A percentile compares a stretch with the other conserved stretches of the same genome.
Conservation (phyloP, 2,113 vertebrate genomes). For the Callipepla squamata region DNA sequence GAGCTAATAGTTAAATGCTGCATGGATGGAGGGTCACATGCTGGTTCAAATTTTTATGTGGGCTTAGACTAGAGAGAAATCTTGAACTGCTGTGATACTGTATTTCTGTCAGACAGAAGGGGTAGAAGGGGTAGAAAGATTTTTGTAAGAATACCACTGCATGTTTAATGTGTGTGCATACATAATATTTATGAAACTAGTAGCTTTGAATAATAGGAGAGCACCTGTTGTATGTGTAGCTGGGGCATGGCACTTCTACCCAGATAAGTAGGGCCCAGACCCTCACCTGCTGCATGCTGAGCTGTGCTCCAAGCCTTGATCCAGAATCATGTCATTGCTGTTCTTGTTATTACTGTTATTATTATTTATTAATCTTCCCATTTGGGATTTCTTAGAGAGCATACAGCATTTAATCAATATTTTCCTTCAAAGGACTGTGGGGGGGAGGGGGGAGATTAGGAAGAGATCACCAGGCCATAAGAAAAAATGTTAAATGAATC, state of each 20-base stretch:
- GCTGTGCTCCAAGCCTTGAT: background rate
- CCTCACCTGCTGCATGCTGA: background rate
- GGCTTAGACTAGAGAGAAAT: background rate
- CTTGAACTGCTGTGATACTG: background rate
- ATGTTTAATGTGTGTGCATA: background rate
- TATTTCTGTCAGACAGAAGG: slow-evolving; percentile 1
- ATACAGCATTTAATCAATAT: background rate
- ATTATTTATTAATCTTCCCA: background rate
- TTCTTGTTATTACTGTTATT: background rate
- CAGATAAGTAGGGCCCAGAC: background rate
- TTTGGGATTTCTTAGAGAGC: background rate
- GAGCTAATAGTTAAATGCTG: background rate
- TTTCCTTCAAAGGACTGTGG: background rate
- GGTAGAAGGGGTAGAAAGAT: background rate
- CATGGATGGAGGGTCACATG: background rate
- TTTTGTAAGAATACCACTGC: background rate
- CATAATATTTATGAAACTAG: background rate
- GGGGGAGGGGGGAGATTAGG: too few relatives aligned
- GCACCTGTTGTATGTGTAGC: background rate
- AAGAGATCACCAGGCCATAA: background rate
- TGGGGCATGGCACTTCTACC: background rate
- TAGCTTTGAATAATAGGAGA: background rate
- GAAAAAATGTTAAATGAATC: background rate
- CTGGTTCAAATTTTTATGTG: background rate
- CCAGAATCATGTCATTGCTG: background rate